Base-by-base conservation (phyloP, 2,797 vertebrate genomes). In the Alfaro cultratus region DNA sequence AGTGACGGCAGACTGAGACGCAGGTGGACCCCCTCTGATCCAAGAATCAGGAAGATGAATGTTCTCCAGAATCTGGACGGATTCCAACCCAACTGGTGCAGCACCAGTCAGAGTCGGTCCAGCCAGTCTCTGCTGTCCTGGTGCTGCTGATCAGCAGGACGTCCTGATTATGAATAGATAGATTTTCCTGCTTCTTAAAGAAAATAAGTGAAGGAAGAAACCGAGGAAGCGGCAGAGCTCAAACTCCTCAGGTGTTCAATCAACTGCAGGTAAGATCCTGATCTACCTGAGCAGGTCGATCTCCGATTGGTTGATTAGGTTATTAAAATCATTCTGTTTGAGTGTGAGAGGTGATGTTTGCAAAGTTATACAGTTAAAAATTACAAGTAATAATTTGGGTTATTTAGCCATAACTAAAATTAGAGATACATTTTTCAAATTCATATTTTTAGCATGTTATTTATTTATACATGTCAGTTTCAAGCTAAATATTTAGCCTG, bases 11-110 rank as follows among this genome's bases (percentile, higher is more conserved):
- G 67, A 79, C 13, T 0, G 68, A 60, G 34, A 46, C 16, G 72
- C 47, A 23, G 46, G 45, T 34, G 47, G 75, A 84, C 4, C 39
- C 64, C 76, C 76, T 51, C 12, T 16, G 46, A 43, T 47, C 76
- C 18, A 16, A 75, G 64, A 74, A 21, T 11, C 71, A 47, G 34
- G 31, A 53, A 34, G 55, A 46, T 29, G 11, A 45, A 77, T 1
- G 51, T 41, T 36, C 21, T 13, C 1, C 21, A 74, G 73, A 41
- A 16, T 16, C 51, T 41, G 23, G 51, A 41, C 29, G 7, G 46
- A 51, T 49, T 45, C n/a, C 45, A 76, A 46, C 39, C 23, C 36
- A 26, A 68, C 36, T 68, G 64, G 36, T 41, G 36, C 21, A 26
- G 39, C 18, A 39, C 7, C 62, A 67, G 31, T 9, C 18, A 23